Conservation (phyloP, 2,888 invertebrate species). For the Panopea generosa region DNA sequence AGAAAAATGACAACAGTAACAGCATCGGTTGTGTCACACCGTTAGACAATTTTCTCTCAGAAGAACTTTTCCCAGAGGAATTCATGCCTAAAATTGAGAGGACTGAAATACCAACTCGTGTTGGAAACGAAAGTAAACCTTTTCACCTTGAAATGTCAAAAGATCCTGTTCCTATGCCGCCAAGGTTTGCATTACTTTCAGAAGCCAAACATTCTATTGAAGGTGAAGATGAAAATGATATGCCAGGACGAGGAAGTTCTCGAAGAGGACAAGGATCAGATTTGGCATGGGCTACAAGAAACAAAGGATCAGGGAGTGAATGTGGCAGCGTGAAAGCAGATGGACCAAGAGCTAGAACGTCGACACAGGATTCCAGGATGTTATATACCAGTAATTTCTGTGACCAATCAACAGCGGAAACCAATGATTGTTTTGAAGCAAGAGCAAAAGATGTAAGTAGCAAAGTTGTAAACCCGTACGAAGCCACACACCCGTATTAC, state of each 20-base stretch:
- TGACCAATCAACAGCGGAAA: neutral
- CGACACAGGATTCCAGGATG: neutral
- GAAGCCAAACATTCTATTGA: neutral
- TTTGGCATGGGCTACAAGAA: conserved; percentile 52
- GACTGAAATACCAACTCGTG: neutral
- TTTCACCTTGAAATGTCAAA: neutral
- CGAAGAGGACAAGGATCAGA: conserved; percentile 44
- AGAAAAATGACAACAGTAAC: no score
- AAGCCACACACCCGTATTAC: conserved; percentile 48
- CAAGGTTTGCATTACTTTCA: conserved; percentile 9
- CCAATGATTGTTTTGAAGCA: neutral
- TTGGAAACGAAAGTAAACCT: neutral
- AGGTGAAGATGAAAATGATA: neutral
- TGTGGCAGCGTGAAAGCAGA: conserved; percentile 4
- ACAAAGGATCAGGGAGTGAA: conserved; percentile 25
- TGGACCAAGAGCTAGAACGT: neutral
- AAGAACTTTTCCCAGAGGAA: conserved; percentile 42
- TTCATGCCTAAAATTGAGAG: conserved; percentile 7
- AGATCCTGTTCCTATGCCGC: neutral
- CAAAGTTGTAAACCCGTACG: conserved; percentile 34
- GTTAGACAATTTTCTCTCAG: conserved; percentile 35
- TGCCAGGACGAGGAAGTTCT: conserved; percentile 1
- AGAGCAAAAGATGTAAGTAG: neutral
- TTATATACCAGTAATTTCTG: neutral
- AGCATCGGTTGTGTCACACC: neutral